Evolutionary conservation across 1,140 invertebrate species (phyloP).

Genomic region (Dendrolimus kikuchii): DNA sequence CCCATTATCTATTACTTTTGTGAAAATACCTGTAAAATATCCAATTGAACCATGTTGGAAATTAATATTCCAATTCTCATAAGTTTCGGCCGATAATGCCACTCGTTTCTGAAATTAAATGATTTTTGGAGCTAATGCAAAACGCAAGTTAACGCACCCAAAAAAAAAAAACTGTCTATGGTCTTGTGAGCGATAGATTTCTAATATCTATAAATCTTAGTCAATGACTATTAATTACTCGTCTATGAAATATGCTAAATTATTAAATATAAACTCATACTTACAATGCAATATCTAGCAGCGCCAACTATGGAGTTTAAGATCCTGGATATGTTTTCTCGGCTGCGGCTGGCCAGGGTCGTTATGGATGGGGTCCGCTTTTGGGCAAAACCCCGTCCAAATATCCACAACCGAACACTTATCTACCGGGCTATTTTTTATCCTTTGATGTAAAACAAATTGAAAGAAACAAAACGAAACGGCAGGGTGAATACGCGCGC

Average conservation of each 20-base stretch:
- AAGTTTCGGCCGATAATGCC: constrained; percentile 48
- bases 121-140: constrained; percentile 32
- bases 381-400: constrained; percentile 35
- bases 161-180: constrained; percentile 17
- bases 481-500: constrained; percentile 44
- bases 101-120: constrained; percentile 61
- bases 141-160: constrained; percentile 11
- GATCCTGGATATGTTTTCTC: constrained; percentile 66
- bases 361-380: constrained; percentile 31
- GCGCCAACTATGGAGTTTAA: constrained; percentile 68
- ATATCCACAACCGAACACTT: constrained; percentile 49
- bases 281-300: constrained; percentile 71
- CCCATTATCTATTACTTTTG: constrained; percentile 39
- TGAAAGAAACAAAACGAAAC: constrained; percentile 66
- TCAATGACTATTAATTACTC: too few relatives aligned
- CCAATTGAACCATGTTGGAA: constrained; percentile 62
- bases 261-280: constrained; percentile 24
- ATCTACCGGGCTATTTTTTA: constrained; percentile 53
- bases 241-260: too few relatives aligned
- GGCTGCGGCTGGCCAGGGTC: constrained; percentile 61
- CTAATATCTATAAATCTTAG: too few relatives aligned
- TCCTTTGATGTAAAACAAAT: constrained; percentile 68
- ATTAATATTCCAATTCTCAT: constrained; percentile 48
- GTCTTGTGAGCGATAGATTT: constrained; percentile 4
- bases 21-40: constrained; percentile 56